Conservation (phyloP, 2,797 vertebrate genomes). For the Acanthis flammea region DNA sequence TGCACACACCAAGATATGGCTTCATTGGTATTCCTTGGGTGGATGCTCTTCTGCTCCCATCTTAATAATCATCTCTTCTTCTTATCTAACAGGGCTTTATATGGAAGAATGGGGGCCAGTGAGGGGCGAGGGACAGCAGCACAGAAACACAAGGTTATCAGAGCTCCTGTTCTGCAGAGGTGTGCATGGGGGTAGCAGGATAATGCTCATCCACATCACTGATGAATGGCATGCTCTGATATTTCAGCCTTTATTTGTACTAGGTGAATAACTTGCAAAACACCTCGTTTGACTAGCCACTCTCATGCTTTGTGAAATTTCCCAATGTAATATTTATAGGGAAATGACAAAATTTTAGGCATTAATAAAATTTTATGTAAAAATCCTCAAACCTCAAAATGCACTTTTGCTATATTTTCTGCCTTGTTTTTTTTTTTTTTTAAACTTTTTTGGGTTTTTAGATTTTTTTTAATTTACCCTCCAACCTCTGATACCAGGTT, state of each 20-base stretch:
- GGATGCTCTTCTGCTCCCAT: slow-evolving; percentile 39
- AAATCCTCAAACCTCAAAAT: not conserved
- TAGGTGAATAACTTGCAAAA: not conserved
- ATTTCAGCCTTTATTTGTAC: not conserved
- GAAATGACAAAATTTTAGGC: not conserved
- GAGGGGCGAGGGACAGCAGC: not conserved
- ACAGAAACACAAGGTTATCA: slow-evolving; percentile 37
- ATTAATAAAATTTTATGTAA: not conserved
- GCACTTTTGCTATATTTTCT: not conserved
- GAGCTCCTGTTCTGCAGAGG: not conserved
- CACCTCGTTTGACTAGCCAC: not conserved
- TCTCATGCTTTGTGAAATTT: not conserved
- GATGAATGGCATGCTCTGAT: not conserved
- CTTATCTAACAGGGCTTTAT: slow-evolving; percentile 40
- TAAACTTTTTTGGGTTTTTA: rapidly evolving
- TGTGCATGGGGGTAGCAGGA: not conserved
- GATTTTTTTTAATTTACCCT: not conserved
- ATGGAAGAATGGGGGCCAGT: slow-evolving; percentile 8
- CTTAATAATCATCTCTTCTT: slow-evolving; percentile 64
- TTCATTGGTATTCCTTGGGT: slow-evolving; percentile 61
- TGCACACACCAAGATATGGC: not conserved
- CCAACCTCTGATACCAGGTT: not conserved
- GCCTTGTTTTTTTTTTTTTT: no score
- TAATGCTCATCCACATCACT: not conserved
- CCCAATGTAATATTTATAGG: not conserved